A percentile compares a stretch with the other conserved stretches of the same genome.
These are phyloP conservation scores for Aeoliscus strigatus DNA, from an alignment of 2,797 vertebrate genomes.

Conservation along the genomic window DNA sequence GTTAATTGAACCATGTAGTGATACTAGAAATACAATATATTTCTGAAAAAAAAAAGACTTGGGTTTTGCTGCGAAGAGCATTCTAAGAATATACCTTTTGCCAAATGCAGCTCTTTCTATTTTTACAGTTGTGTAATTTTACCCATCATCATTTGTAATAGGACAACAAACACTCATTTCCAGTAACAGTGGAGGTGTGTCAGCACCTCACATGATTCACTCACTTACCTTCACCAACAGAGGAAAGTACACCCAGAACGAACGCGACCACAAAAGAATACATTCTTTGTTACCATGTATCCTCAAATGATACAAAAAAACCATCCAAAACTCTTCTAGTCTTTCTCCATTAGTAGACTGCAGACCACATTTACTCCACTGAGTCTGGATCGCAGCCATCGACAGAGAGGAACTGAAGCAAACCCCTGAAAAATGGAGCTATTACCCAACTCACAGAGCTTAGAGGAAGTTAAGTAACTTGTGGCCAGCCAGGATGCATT, in stretches of 20 bases:
- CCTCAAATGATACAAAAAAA: not conserved
- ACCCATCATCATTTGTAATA: no score
- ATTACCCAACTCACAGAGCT: conserved; percentile 40
- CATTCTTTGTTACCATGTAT: conserved; percentile 26
- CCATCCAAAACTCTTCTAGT: not conserved
- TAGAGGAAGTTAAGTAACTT: conserved; percentile 53
- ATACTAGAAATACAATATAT: no score
- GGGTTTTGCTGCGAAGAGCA: no score
- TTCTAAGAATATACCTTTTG: no score
- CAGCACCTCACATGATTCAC: not conserved
- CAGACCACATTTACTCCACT: not conserved
- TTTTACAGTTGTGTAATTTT: no score
- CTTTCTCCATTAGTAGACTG: not conserved
- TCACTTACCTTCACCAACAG: conserved; percentile 37
- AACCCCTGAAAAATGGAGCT: conserved; percentile 37
- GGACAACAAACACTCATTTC: no score
- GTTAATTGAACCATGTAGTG: no score
- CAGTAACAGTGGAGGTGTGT: no score
- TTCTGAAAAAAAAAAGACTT: no score
- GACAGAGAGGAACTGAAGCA: conserved; percentile 61
- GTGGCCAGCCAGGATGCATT: not conserved
- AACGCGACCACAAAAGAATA: not conserved
- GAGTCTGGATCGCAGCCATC: not conserved
- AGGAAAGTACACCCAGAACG: conserved; percentile 8
- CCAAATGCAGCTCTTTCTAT: no score